Base-by-base conservation (phyloP, 2,888 invertebrate genomes). In the Pharmacophagus antenor region DNA sequence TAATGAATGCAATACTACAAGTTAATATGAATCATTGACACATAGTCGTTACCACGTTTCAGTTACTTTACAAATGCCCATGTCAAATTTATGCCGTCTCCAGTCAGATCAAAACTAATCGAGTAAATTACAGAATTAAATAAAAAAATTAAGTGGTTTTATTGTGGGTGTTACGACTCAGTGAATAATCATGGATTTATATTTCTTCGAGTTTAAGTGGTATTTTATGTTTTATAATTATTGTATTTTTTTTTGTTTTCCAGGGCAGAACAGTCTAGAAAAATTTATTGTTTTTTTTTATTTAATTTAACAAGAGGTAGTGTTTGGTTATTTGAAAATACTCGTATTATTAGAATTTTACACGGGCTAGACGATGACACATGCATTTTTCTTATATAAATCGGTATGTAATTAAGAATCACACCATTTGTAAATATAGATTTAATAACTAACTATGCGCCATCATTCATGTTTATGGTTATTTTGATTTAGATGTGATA, bases 311-410 rank as follows among this genome's bases (percentile, higher is more conserved):
- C 41, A 21, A 22, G 37, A 22, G 22, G 22, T 15, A 20, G 4
- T 7, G 8, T 31, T 10, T 31, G 31, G 31, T 15, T 58, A 47
- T 52, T 41, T 41, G 41, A 41, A 20, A 21, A 42, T n/a, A n/a
- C n/a, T n/a, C n/a, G n/a, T 48, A 44, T 55, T 23, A 51, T 60
- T 23, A 37, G 44, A 50, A 60, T 56, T 56, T 41, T 56, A 52
- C 56, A 47, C 41, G 23, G 31, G 47, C 23, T 52, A 42, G 31
- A 21, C 46, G 51, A 56, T 56, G 50, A 52, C 25, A 23, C 60
- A 44, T 41, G 51, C 50, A 60, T 60, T 44, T 60, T 60, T 46
- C 46, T 23, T 31, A 50, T 50, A 55, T 55, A 59, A 54, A 55
- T 55, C 50, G 37, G 46, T 55, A 60, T 23, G 20, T 55, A 55